Conservation (phyloP, 1,140 invertebrate genomes). For the Oreohelix idahoensis region DNA sequence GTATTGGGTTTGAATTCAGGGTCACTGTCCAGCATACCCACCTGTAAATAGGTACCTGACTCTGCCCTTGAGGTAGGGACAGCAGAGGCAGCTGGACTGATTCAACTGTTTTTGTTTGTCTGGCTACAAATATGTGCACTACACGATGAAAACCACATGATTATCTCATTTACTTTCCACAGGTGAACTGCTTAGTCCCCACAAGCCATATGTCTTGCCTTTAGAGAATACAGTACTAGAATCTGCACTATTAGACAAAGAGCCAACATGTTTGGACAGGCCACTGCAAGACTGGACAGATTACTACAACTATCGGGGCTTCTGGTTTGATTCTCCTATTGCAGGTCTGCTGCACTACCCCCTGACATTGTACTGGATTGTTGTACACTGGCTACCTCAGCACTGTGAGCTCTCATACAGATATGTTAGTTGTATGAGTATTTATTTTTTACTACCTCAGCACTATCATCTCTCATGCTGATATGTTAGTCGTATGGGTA, state of each 20-base stretch:
- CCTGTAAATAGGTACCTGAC: no score
- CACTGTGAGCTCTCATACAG: constrained; percentile 38
- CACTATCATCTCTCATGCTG: constrained; percentile 36
- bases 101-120: no score
- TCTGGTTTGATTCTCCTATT: constrained; percentile 53
- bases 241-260: background rate
- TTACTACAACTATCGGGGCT: constrained; percentile 53
- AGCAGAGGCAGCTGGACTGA: no score
- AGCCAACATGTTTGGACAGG: background rate
- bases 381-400: constrained; percentile 43
- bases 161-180: background rate
- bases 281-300: constrained; percentile 40
- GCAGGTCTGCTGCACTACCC: constrained; percentile 55
- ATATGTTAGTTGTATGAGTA: background rate
- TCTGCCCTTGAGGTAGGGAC: no score
- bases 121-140: no score
- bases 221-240: constrained; percentile 6
- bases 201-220: constrained; percentile 7
- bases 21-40: no score
- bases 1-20: no score
- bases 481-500: background rate
- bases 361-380: constrained; percentile 54
- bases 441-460: no score
- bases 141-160: no score
- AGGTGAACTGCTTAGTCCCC: background rate